Conservation (phyloP, 2,113 vertebrate genomes). For the Mellivora capensis region DNA sequence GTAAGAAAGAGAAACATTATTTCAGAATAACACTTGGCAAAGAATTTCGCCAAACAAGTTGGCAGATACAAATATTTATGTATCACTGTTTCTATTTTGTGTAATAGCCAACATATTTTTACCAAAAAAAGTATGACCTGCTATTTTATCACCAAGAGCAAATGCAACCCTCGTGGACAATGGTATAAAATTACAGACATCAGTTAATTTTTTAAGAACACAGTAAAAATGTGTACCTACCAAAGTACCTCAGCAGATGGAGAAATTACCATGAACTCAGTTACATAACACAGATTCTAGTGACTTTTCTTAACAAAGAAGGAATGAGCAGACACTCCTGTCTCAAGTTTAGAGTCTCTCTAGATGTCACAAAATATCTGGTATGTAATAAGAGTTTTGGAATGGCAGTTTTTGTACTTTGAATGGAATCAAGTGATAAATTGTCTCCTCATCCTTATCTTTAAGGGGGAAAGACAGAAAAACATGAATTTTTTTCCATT, state of each 20-base stretch:
- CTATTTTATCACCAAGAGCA: neutral
- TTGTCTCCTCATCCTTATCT: neutral
- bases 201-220: neutral
- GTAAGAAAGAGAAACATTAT: neutral
- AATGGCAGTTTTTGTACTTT: neutral
- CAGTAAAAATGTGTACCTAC: neutral
- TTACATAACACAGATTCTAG: neutral
- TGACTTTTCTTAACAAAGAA: constrained; percentile 16
- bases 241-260: neutral
- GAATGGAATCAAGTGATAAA: neutral
- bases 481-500: neutral
- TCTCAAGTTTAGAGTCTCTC: neutral
- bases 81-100: neutral
- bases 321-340: constrained; percentile 10
- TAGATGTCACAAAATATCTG: neutral
- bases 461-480: neutral
- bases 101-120: neutral
- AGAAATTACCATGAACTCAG: neutral
- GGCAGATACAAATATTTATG: neutral
- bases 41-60: neutral
- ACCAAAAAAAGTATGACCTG: neutral
- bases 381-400: neutral
- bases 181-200: neutral
- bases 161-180: neutral
- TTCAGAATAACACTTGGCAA: neutral